phyloP scores from a whole-genome alignment of 2,888 invertebrate genomes.

The Achlya flavicornis region DNA sequence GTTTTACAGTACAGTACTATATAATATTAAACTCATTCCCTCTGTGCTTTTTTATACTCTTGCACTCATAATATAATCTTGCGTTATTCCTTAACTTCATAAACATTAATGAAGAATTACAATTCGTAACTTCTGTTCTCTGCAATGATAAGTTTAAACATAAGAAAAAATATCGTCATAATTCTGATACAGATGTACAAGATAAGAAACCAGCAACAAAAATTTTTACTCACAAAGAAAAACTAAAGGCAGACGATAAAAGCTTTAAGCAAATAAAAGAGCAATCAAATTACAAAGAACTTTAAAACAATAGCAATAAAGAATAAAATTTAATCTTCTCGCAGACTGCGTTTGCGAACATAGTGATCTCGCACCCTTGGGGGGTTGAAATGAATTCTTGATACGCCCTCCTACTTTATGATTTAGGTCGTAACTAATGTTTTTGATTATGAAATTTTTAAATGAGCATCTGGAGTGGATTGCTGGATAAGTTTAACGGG shows the following conservation, averaged over 20 bases:
- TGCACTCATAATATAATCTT: too few species aligned
- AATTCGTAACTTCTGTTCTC: too few species aligned
- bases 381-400: conserved; percentile 57
- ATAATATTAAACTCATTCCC: too few species aligned
- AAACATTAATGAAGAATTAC: too few species aligned
- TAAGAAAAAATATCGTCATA: not conserved
- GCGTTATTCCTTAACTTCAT: too few species aligned
- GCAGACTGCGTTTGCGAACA: conserved; percentile 37
- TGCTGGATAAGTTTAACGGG: conserved; percentile 9
- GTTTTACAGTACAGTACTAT: too few species aligned
- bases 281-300: conserved; percentile 44
- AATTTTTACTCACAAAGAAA: conserved; percentile 1
- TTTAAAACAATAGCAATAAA: conserved; percentile 53
- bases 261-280: conserved; percentile 15
- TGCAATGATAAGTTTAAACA: too few species aligned
- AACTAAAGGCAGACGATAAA: conserved; percentile 6
- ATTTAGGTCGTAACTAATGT: conserved; percentile 43
- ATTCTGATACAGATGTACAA: not conserved
- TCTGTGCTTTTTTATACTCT: too few species aligned
- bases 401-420: conserved; percentile 51
- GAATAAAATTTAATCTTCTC: conserved; percentile 55
- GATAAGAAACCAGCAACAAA: not conserved
- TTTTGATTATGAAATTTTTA: conserved; percentile 35
- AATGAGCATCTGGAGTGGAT: conserved; percentile 12
- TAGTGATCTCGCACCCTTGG: conserved; percentile 37